These are phyloP conservation scores for Eupithecia exiguata DNA, from an alignment of 2,888 invertebrate genomes.

Conservation along the genomic window DNA sequence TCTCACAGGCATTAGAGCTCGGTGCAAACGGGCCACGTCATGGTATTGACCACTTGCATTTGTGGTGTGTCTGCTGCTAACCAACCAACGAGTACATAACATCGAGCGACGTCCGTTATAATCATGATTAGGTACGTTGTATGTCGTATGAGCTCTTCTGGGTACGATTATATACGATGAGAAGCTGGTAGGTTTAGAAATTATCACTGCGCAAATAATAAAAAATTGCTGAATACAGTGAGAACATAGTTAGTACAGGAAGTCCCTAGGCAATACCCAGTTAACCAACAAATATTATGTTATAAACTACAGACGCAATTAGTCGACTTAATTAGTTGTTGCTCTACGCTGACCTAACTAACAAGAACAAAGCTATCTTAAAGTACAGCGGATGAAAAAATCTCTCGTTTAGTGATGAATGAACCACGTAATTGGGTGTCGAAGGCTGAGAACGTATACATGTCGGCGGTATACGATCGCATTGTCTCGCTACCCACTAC, in stretches of 20 bases:
- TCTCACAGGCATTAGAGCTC: constrained; percentile 34
- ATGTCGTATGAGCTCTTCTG: neutral
- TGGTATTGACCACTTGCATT: neutral
- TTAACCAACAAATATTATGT: neutral
- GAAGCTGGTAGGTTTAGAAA: neutral
- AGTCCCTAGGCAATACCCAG: neutral
- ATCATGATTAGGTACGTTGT: neutral
- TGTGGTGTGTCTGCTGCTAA: neutral
- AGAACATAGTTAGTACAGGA: neutral
- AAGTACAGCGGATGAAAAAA: constrained; percentile 61
- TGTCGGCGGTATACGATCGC: constrained; percentile 67
- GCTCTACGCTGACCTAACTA: neutral
- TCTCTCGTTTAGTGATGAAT: constrained; percentile 76
- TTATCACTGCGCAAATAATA: neutral
- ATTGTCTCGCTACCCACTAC: constrained; percentile 70
- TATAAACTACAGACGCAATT: neutral
- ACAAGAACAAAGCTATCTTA: constrained; percentile 3
- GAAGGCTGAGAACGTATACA: no score
- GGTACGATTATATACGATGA: neutral
- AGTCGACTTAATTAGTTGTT: neutral
- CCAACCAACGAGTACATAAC: neutral
- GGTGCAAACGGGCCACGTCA: neutral
- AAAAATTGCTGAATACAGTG: neutral
- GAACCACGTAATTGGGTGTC: constrained; percentile 77
- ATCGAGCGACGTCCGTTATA: neutral